Conservation (phyloP, 1,140 invertebrate species). For the Temnothorax longispinosus region DNA sequence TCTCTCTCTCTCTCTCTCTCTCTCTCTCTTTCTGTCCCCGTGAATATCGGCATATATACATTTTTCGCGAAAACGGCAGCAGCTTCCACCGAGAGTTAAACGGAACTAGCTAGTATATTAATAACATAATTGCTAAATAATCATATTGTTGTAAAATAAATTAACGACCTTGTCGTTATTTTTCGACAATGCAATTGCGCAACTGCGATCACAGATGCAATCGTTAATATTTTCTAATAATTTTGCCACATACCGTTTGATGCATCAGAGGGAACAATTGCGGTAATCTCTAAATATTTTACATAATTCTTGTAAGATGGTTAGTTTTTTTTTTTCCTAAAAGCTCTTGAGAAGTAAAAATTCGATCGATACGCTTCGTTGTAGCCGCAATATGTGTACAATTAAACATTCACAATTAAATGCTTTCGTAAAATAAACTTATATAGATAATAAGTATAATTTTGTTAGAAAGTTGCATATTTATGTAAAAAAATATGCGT, state of each 20-base stretch:
- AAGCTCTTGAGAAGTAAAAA: not conserved
- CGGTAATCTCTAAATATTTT: not conserved
- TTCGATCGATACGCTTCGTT: not conserved
- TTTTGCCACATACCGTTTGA: not conserved
- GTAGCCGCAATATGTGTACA: not conserved
- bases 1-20: no score
- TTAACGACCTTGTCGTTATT: not conserved
- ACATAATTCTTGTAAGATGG: not conserved
- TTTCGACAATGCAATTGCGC: not conserved
- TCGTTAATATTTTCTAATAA: not conserved
- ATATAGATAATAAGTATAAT: slow-evolving; percentile 22
- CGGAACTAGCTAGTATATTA: not conserved
- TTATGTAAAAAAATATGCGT: slow-evolving; percentile 10
- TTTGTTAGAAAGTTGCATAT: not conserved
- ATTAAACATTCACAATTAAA: not conserved
- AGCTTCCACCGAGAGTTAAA: not conserved
- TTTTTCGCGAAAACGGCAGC: not conserved
- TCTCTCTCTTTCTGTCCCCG: not conserved
- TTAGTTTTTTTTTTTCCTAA: no score
- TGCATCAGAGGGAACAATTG: no score
- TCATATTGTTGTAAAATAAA: not conserved
- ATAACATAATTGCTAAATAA: slow-evolving; percentile 7
- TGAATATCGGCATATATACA: not conserved
- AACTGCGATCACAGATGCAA: not conserved
- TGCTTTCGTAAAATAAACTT: not conserved